Conservation (phyloP, 2,113 vertebrate genomes). For the Arenaria interpres region DNA sequence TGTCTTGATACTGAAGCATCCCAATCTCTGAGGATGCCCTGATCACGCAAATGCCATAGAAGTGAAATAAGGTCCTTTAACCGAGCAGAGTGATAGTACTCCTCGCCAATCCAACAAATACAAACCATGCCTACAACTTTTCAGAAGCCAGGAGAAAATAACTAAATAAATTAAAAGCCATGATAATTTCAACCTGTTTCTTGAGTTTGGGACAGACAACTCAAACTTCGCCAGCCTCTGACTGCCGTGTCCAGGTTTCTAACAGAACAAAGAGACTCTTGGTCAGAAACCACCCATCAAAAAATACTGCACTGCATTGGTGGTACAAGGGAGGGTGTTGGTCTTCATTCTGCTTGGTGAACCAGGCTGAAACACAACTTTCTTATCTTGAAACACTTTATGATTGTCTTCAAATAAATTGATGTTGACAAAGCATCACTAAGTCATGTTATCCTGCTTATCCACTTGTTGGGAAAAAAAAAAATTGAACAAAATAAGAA, state of each 20-base stretch:
- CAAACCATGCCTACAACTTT: not conserved
- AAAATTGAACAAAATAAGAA: slow-evolving; percentile 6
- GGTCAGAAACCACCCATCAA: not conserved
- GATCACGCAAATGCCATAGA: not conserved
- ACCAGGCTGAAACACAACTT: not conserved
- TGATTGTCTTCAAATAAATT: slow-evolving; percentile 24
- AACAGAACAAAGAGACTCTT: not conserved
- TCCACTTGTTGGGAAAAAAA: not conserved
- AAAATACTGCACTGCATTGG: rapidly evolving
- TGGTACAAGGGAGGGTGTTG: not conserved
- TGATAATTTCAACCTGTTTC: not conserved
- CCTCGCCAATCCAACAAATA: not conserved
- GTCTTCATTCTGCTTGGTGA: not conserved
- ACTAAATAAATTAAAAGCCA: not conserved
- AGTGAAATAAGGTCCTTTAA: not conserved
- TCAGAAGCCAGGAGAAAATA: not conserved
- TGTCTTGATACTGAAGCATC: not conserved
- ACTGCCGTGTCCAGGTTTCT: not conserved
- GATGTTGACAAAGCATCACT: slow-evolving; percentile 1
- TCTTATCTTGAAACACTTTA: slow-evolving; percentile 7
- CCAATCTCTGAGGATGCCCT: not conserved
- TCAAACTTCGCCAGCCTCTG: not conserved
- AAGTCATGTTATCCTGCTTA: not conserved
- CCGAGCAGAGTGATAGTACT: not conserved
- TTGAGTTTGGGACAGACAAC: not conserved